These are phyloP conservation scores for Anhinga rufa DNA, from an alignment of 2,113 vertebrate species.

Conservation along the genomic window DNA sequence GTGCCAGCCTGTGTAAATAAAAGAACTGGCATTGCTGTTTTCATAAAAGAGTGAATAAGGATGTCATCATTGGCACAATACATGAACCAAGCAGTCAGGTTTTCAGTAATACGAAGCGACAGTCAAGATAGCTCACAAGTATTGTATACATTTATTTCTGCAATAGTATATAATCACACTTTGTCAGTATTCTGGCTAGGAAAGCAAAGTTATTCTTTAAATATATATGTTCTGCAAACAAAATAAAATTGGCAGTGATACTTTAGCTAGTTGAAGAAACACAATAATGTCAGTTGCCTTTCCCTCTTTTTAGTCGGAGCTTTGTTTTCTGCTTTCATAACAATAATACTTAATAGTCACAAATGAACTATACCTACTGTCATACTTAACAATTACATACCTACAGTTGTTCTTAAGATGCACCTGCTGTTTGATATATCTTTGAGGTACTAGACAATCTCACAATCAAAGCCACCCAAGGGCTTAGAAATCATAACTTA, in stretches of 20 bases:
- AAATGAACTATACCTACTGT: neutral
- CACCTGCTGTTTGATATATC: neutral
- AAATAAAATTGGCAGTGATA: neutral
- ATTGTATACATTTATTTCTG: constrained; percentile 23
- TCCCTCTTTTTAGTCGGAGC: neutral
- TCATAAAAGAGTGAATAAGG: neutral
- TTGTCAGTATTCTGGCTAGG: neutral
- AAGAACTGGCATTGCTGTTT: neutral
- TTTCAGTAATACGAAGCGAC: neutral
- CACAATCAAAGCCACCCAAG: neutral
- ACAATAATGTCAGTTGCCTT: neutral
- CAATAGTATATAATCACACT: neutral
- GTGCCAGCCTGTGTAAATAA: neutral
- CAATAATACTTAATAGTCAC: neutral
- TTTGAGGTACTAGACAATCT: neutral
- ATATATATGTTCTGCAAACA: neutral
- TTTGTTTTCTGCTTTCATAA: neutral
- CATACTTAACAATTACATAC: neutral
- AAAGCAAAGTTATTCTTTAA: neutral
- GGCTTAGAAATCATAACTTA: neutral
- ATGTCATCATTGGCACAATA: neutral
- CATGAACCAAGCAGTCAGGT: constrained; percentile 1
- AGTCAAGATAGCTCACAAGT: constrained; percentile 5
- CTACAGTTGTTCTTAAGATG: neutral
- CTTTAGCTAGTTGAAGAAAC: neutral